Conservation (phyloP, 2,888 invertebrate genomes). For the Linyphia triangularis region DNA sequence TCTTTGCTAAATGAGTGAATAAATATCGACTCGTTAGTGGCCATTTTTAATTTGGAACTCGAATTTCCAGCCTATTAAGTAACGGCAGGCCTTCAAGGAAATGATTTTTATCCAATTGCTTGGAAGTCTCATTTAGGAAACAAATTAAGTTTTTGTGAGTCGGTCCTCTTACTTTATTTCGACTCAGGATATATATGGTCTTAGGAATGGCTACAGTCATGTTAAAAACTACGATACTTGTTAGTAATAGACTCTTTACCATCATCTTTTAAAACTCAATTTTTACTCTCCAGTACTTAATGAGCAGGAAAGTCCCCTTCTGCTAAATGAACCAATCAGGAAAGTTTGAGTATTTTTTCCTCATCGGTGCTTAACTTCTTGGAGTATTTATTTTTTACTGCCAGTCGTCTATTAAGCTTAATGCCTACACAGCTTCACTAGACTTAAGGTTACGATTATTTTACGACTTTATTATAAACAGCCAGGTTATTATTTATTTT, state of each 20-base stretch:
- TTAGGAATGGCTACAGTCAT: slow-evolving; percentile 8
- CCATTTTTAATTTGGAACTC: slow-evolving; percentile 48
- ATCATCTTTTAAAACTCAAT: slow-evolving; percentile 60
- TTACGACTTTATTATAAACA: slow-evolving; percentile 74
- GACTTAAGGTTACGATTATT: slow-evolving; percentile 69
- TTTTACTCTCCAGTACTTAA: slow-evolving; percentile 62
- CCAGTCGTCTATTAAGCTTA: slow-evolving; percentile 56
- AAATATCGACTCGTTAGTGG: slow-evolving; percentile 47
- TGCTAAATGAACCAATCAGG: slow-evolving; percentile 66
- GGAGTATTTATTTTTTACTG: slow-evolving; percentile 57
- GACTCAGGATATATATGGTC: slow-evolving; percentile 1
- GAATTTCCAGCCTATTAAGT: slow-evolving; percentile 61
- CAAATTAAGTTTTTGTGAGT: slow-evolving; percentile 54
- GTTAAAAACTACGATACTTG: slow-evolving; percentile 42
- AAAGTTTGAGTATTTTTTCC: slow-evolving; percentile 14
- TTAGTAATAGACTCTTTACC: slow-evolving; percentile 1
- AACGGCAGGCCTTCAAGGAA: slow-evolving; percentile 11
- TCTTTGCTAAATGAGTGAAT: slow-evolving; percentile 46
- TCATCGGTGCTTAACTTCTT: slow-evolving; percentile 14
- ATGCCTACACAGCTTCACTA: slow-evolving; percentile 28
- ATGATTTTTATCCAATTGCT: slow-evolving; percentile 60
- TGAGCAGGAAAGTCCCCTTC: slow-evolving; percentile 41
- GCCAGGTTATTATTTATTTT: slow-evolving; percentile 12
- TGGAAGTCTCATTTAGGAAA: slow-evolving; percentile 46
- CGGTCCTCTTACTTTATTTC: slow-evolving; percentile 10